Conservation (phyloP, 37 sponge, comb jelly and placozoan species). For the Halichondria panicea region DNA sequence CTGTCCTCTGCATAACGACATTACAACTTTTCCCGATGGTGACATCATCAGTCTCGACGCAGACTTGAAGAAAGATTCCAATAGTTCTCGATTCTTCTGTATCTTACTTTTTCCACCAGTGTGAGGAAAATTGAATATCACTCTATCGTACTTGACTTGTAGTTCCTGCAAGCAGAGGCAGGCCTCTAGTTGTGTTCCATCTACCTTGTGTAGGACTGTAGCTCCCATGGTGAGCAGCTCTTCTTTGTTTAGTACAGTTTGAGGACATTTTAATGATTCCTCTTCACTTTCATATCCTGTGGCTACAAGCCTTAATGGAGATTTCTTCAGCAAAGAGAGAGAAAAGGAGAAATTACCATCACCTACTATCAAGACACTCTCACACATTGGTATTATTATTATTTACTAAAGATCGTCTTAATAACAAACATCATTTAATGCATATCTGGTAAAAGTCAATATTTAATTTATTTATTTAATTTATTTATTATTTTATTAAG, state of each 20-base stretch:
- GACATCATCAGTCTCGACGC: conserved; percentile 27
- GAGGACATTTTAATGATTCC: background rate
- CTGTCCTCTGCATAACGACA: conserved; percentile 78
- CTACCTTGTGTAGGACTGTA: conserved; percentile 45
- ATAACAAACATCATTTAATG: no score
- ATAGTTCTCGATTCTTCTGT: conserved; percentile 52
- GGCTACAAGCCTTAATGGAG: conserved; percentile 13
- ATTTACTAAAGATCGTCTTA: no score
- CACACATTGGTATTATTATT: no score
- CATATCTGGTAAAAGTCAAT: no score
- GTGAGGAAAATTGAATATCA: conserved; percentile 90
- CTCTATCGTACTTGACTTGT: conserved; percentile 11
- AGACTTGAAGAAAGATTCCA: conserved; percentile 52
- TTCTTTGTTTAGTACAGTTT: conserved; percentile 14
- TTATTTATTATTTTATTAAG: no score
- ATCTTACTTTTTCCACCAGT: conserved; percentile 84
- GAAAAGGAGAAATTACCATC: conserved; percentile 90
- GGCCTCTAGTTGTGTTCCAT: conserved; percentile 62
- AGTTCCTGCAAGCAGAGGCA: conserved; percentile 5
- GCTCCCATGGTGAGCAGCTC: conserved; percentile 2
- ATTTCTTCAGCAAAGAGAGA: conserved; percentile 3
- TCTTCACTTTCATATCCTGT: conserved; percentile 41
- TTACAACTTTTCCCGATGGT: conserved; percentile 36
- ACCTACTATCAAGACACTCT: conserved; percentile 69
- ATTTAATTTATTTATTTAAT: no score